A percentile compares a stretch with the other conserved stretches of the same genome.
Conservation (phyloP, 2,113 vertebrate genomes). For the Paradisaea rubra region DNA sequence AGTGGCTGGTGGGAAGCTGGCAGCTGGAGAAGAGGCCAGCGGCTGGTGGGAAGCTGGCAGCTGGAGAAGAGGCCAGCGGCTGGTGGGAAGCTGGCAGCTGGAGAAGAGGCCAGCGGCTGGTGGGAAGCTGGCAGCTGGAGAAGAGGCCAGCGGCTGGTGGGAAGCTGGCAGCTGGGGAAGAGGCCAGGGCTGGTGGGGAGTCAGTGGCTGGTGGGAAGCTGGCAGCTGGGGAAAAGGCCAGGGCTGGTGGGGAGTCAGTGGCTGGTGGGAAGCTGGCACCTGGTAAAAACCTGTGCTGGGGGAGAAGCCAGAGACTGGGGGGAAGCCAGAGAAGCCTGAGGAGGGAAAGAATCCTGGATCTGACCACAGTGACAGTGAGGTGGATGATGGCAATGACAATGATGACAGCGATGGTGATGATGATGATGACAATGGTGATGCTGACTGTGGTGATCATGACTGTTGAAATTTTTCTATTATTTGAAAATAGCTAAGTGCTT, state of each 20-base stretch:
- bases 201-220: too few species aligned
- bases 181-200: background rate
- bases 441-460: background rate
- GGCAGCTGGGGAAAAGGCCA: too few species aligned
- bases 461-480: background rate
- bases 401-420: accelerated
- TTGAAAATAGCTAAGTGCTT: background rate
- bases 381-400: background rate
- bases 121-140: background rate
- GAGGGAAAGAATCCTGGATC: background rate
- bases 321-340: background rate
- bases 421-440: background rate
- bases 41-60: background rate
- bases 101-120: background rate
- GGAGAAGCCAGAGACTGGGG: accelerated
- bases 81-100: too few species aligned
- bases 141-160: background rate
- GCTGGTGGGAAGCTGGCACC: background rate
- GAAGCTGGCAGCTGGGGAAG: background rate
- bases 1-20: background rate
- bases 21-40: background rate
- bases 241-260: background rate
- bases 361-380: background rate
- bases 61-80: background rate
- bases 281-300: background rate